Percentiles rank a stretch among this genome's conserved stretches.
Conservation (phyloP, 2,113 vertebrate species). For the Bubo scandiacus region DNA sequence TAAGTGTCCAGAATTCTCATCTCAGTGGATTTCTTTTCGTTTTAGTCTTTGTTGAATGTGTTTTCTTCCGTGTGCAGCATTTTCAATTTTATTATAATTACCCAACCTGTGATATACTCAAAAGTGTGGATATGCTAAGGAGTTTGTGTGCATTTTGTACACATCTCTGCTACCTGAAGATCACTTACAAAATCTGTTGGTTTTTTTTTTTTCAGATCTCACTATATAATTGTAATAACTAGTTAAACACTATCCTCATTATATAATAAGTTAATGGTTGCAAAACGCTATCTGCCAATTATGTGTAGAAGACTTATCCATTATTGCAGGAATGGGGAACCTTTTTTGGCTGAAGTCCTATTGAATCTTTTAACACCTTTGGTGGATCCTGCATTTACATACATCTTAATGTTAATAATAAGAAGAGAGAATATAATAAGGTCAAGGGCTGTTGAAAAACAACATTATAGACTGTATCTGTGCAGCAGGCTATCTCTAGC, state of each 20-base stretch:
- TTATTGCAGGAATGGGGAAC: conserved; percentile 44
- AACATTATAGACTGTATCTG: background rate
- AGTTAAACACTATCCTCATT: background rate
- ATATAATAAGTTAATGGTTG: background rate
- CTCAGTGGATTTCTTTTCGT: background rate
- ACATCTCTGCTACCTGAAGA: background rate
- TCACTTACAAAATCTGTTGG: background rate
- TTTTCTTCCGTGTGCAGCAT: background rate
- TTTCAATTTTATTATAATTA: background rate
- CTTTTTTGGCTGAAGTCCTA: conserved; percentile 24
- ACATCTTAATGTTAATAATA: conserved; percentile 1
- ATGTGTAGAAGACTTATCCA: background rate
- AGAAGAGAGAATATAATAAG: background rate
- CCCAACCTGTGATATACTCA: background rate
- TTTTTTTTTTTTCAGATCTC: background rate
- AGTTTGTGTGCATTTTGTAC: background rate
- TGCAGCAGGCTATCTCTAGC: conserved; percentile 19
- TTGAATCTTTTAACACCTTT: background rate
- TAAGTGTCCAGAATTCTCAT: background rate
- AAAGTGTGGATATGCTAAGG: background rate
- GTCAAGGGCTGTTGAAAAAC: background rate
- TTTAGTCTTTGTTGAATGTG: background rate
- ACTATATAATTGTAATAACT: background rate
- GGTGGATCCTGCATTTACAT: conserved; percentile 62
- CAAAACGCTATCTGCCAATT: background rate